Base-by-base conservation (phyloP, 2,797 vertebrate genomes). In the Galagoides demidoff region DNA sequence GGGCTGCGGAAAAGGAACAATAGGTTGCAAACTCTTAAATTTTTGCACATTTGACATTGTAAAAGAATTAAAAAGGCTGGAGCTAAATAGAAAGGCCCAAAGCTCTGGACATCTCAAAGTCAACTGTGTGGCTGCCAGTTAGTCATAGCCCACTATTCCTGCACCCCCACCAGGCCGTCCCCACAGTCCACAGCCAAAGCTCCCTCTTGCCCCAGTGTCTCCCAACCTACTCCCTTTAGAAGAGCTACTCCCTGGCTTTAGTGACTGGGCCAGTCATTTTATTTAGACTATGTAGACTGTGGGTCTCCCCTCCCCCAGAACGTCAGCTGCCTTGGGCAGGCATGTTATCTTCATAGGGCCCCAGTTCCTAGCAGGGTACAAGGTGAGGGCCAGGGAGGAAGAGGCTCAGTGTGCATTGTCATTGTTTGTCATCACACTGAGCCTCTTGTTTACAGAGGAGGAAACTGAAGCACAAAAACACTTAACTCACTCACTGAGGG, bases 1-100 rank as follows among this genome's bases (percentile, higher is more conserved):
- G 10, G 19, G 29, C 25, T 9, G 1, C 0, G 1, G 88, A 16
- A 64, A 70, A 76, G 7, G 20, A 39, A 39, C 19, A 0, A 7
- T 52, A 45, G 45, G 20, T 5, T 91, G 61, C 52, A 71, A 59
- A 66, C 22, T 63, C 73, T 37, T 37, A n/a, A 79, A 23, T 34
- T 17, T 64, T 45, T 29, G 10, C 22, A 39, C 3, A 0, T 14
- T 31, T 7, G 11, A 23, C 52, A 55, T 4, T 1, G 9, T 71
- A 52, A 34, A 37, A n/a, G 17, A 25, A 12, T 19, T 11, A 23
- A 31, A 77, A 45, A 71, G 66, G 31, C 83, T 19, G 19, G 16
- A 25, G 63, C 3, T 52, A 19, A 10, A 70, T 2, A 22, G 59
- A 68, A 63, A 20, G 55, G 25, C 52, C 76, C 16, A 5, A 52